Conservation (phyloP, 1,140 invertebrate genomes). For the Drosophila parabipectinata region DNA sequence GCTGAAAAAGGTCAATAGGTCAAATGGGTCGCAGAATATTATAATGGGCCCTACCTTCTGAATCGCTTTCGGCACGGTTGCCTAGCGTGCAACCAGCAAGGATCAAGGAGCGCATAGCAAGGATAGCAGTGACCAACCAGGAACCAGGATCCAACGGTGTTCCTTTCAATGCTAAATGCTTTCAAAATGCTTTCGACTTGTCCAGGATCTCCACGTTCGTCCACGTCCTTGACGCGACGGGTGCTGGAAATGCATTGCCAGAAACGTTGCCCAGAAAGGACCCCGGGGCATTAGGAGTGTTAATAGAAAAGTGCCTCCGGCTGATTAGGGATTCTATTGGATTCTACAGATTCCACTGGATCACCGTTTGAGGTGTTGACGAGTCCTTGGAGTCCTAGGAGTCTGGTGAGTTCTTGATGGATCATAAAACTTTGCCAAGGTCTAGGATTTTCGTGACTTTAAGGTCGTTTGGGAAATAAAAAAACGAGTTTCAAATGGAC, state of each 20-base stretch:
- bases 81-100: conserved; percentile 66
- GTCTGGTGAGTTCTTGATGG: conserved; percentile 4
- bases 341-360: conserved; percentile 12
- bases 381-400: conserved; percentile 1
- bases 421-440: conserved; percentile 18
- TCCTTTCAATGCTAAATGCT: conserved; percentile 35
- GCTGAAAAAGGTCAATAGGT: conserved; percentile 24
- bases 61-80: conserved; percentile 64
- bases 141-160: conserved; percentile 11
- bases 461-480: conserved; percentile 10
- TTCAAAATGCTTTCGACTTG: conserved; percentile 62
- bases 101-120: conserved; percentile 13
- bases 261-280: conserved; percentile 58
- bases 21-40: no score
- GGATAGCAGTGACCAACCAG: not conserved
- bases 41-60: not conserved
- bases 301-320: conserved; percentile 74
- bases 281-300: conserved; percentile 68
- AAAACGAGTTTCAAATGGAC: not conserved
- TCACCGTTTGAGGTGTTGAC: conserved; percentile 57
- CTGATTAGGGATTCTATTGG: conserved; percentile 5
- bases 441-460: not conserved
- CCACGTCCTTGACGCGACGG: conserved; percentile 34
- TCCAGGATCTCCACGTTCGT: not conserved
- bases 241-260: conserved; percentile 7